Evolutionary conservation across 2,113 vertebrate genomes (phyloP), one percentile per base, ranked within the genome.

Genomic region (Tychaedon coryphoeus): DNA sequence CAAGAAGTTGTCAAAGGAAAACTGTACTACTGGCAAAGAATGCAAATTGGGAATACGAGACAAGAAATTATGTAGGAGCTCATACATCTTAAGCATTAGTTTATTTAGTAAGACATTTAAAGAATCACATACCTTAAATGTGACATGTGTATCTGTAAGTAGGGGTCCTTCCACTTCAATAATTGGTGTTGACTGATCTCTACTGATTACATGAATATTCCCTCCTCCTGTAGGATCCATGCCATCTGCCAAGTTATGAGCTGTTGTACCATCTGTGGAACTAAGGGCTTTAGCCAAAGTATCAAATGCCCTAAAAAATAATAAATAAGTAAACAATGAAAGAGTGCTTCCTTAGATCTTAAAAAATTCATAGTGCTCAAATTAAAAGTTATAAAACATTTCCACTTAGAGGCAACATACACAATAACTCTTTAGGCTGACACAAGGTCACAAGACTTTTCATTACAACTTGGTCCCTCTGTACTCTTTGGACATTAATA

Each of bases 261-360:
- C 97, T 7, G 97, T 93, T 61, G 97, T 85, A 80, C 94, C 95
- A 67, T 99, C 99, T 84, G 98, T 92, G 62, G 99, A 98, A 97
- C 98, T 99, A 96, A 99, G 98, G 81, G 99, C 99, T 99, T 99
- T 99, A 94, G 99, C 99, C 98, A 99, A 98, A 73, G 99, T 99
- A 96, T 99, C 99, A 95, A 99, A 99, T 96, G 99, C 99, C 98
- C 99, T 99, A 96, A 28, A 78, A 91, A 64, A 70, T 20, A 73
- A 79, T 94, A 92, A 60, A 93, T 48, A 22, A 81, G 42, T 36
- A 31, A 96, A 70, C 24, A 72, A 67, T 48, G 60, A 69, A 73
- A 81, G n/a, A 57, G 9, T 31, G 4, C 45, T 85, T 93, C 65
- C 22, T 92, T 51, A 76, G 12, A 82, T 8, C 60, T 51, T 58